phyloP scores from a whole-genome alignment of 2,888 invertebrate genomes.

The Drosophila limbata region DNA sequence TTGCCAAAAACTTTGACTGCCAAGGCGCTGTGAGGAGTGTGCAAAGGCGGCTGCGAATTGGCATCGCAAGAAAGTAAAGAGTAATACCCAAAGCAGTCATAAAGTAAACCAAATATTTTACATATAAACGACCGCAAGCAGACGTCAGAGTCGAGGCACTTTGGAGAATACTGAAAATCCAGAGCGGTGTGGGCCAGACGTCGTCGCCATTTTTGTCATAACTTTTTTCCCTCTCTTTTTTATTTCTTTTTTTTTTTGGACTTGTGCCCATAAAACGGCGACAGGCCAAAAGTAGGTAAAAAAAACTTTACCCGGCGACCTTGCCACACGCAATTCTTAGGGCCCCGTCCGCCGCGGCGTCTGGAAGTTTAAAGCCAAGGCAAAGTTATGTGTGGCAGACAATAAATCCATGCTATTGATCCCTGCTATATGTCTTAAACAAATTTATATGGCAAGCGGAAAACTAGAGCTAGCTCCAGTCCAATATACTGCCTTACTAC shows the following conservation, averaged over 20 bases:
- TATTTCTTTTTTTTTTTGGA: conserved; percentile 38
- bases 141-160: conserved; percentile 59
- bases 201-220: conserved; percentile 74
- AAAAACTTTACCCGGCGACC: conserved; percentile 64
- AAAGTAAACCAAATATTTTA: conserved; percentile 79
- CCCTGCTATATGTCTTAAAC: conserved; percentile 77
- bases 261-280: conserved; percentile 68
- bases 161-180: conserved; percentile 14
- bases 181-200: conserved; percentile 62
- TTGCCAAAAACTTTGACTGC: conserved; percentile 49
- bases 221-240: conserved; percentile 43
- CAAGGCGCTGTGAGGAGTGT: background rate
- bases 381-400: conserved; percentile 72
- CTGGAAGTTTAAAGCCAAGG: conserved; percentile 70
- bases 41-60: conserved; percentile 53
- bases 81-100: conserved; percentile 80
- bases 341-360: conserved; percentile 15
- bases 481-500: conserved; percentile 30
- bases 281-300: conserved; percentile 68
- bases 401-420: conserved; percentile 80
- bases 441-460: conserved; percentile 78
- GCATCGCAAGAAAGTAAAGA: conserved; percentile 78
- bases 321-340: conserved; percentile 50
- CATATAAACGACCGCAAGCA: conserved; percentile 77
- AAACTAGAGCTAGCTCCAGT: conserved; percentile 61